Evolutionary conservation across 2,888 invertebrate genomes (phyloP).

Genomic region (Gonocerus acuteangulatus): DNA sequence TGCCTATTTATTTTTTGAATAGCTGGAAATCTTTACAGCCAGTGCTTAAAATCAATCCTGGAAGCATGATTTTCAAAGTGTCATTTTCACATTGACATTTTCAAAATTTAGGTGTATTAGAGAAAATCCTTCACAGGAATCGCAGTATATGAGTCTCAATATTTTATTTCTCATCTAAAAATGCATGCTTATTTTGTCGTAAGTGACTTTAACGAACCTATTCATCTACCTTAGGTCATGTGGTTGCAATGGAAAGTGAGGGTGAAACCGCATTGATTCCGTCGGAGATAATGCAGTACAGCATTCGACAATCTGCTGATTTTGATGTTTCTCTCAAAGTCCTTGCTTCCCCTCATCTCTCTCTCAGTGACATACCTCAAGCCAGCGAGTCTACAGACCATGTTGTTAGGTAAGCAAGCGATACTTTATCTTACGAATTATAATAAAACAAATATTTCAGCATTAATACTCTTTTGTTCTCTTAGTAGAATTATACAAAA

Average conservation of each 20-base stretch:
- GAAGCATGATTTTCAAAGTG: no score
- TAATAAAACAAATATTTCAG: neutral
- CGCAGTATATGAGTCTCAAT: no score
- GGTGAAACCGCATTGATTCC: conserved; percentile 62
- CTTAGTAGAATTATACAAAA: neutral
- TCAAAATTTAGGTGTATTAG: no score
- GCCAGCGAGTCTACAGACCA: conserved; percentile 49
- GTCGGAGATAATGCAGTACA: conserved; percentile 55
- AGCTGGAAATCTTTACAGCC: no score
- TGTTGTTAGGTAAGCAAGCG: conserved; percentile 50
- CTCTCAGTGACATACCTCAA: conserved; percentile 42
- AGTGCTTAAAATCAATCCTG: no score
- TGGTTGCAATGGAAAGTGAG: conserved; percentile 58
- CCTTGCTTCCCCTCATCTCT: conserved; percentile 46
- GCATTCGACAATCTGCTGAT: conserved; percentile 49
- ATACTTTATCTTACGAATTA: neutral
- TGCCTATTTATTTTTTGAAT: no score
- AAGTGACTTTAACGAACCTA: no score
- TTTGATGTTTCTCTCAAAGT: conserved; percentile 48
- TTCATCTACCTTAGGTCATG: conserved; percentile 55
- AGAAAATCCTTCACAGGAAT: no score
- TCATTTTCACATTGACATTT: no score
- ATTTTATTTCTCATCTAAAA: no score
- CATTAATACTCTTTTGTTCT: neutral
- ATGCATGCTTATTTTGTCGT: no score